Percentiles rank a stretch among this genome's conserved stretches.
These are phyloP conservation scores for Pseudorectes ferrugineus DNA, from an alignment of 2,113 vertebrate genomes.

Conservation along the genomic window DNA sequence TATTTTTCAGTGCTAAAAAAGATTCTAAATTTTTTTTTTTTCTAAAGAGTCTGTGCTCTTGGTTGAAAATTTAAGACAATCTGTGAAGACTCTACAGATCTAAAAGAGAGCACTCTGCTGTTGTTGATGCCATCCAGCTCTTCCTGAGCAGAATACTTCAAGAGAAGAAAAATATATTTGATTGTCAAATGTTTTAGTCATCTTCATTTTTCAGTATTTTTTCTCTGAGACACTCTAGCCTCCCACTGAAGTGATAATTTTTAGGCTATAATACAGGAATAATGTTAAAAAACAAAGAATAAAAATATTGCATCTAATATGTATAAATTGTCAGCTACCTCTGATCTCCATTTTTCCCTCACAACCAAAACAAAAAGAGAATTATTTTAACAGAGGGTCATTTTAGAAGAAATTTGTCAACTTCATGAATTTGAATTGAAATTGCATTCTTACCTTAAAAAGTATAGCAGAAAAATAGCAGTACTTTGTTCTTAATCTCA, in stretches of 20 bases:
- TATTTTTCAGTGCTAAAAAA: neutral
- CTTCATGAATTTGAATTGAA: neutral
- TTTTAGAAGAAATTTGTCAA: neutral
- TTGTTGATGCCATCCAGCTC: neutral
- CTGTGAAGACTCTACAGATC: neutral
- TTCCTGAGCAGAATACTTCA: neutral
- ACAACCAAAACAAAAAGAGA: neutral
- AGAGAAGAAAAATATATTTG: conserved; percentile 10
- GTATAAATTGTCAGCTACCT: neutral
- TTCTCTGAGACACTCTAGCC: neutral
- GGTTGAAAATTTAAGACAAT: neutral
- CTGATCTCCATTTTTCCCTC: neutral
- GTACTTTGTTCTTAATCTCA: conserved; percentile 76
- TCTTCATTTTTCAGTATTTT: neutral
- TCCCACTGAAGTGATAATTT: conserved; percentile 44
- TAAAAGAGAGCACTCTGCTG: neutral
- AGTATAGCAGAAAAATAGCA: conserved; percentile 88
- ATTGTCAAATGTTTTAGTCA: neutral
- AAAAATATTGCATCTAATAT: neutral
- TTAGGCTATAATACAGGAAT: neutral
- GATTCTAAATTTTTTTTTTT: neutral
- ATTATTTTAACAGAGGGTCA: neutral
- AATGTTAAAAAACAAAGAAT: neutral
- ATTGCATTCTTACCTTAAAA: conserved; percentile 85
- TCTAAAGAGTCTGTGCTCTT: neutral